A percentile compares a stretch with the other conserved stretches of the same genome.
Conservation (phyloP, 1,140 invertebrate genomes). For the Ganaspis sp. region DNA sequence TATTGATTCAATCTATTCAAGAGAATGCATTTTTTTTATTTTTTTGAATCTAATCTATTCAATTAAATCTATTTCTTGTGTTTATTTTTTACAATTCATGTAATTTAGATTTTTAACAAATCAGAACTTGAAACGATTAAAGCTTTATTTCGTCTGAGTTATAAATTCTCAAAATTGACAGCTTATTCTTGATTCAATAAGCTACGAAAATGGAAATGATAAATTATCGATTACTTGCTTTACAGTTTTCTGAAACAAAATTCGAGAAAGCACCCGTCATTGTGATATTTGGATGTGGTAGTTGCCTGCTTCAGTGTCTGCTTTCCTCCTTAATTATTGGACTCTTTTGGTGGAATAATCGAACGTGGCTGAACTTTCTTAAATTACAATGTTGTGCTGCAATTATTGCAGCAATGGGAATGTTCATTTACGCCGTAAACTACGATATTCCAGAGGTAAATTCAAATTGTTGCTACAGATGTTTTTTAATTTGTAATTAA, state of each 20-base stretch:
- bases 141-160: too few relatives aligned
- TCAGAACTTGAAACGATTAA: too few relatives aligned
- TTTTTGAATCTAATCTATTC: too few relatives aligned
- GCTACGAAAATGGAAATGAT: too few relatives aligned
- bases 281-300: conserved; percentile 79
- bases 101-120: too few relatives aligned
- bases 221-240: too few relatives aligned
- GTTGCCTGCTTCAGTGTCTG: conserved; percentile 79
- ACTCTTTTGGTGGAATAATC: conserved; percentile 79
- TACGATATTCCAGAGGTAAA: conserved; percentile 77
- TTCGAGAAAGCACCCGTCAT: conserved; percentile 70
- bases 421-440: conserved; percentile 80
- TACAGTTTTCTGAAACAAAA: conserved; percentile 57
- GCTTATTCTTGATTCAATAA: too few relatives aligned
- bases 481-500: not conserved
- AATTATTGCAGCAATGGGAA: conserved; percentile 78
- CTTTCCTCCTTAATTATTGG: conserved; percentile 77
- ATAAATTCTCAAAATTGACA: too few relatives aligned
- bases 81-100: too few relatives aligned
- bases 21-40: too few relatives aligned
- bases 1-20: too few relatives aligned
- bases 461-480: conserved; percentile 23
- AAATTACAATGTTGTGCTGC: conserved; percentile 82
- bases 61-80: too few relatives aligned
- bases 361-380: conserved; percentile 80